Percentiles rank a stretch among this genome's conserved stretches.
phyloP scores from a whole-genome alignment of 2,113 vertebrate genomes.

The Periophthalmus modestus region DNA sequence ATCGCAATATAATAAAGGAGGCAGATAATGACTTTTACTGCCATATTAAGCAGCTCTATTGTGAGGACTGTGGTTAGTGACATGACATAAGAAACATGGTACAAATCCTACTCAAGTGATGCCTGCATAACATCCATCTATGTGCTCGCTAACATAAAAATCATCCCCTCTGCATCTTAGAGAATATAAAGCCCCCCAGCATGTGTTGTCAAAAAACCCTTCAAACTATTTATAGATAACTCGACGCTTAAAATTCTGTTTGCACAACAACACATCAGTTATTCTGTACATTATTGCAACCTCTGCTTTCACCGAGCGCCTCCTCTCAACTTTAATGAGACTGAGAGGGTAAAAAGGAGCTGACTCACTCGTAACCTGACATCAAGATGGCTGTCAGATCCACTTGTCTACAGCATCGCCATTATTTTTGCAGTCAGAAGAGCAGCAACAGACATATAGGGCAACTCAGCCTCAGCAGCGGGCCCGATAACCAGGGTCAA shows the following conservation, averaged over 20 bases:
- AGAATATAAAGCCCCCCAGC: background rate
- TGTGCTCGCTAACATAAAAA: background rate
- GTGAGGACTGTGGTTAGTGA: no score
- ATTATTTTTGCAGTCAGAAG: constrained; percentile 48
- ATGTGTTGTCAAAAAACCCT: constrained; percentile 6
- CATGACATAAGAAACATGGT: no score
- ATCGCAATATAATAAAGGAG: no score
- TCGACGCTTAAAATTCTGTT: constrained; percentile 28
- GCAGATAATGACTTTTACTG: no score
- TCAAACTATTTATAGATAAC: background rate
- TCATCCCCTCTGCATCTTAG: background rate
- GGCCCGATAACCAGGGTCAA: constrained; percentile 32
- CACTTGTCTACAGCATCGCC: constrained; percentile 26
- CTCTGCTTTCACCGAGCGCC: constrained; percentile 28
- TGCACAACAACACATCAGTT: constrained; percentile 20
- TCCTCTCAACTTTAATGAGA: constrained; percentile 52
- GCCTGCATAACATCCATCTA: background rate
- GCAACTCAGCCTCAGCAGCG: constrained; percentile 52
- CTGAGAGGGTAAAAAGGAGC: constrained; percentile 37
- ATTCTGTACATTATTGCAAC: constrained; percentile 40
- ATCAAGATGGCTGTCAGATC: constrained; percentile 44
- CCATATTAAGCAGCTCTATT: no score
- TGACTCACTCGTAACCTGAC: constrained; percentile 47
- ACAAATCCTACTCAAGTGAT: no score
- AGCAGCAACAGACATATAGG: constrained; percentile 47